Base-by-base conservation (phyloP, 2,888 invertebrate genomes). In the Arenicola marina region DNA sequence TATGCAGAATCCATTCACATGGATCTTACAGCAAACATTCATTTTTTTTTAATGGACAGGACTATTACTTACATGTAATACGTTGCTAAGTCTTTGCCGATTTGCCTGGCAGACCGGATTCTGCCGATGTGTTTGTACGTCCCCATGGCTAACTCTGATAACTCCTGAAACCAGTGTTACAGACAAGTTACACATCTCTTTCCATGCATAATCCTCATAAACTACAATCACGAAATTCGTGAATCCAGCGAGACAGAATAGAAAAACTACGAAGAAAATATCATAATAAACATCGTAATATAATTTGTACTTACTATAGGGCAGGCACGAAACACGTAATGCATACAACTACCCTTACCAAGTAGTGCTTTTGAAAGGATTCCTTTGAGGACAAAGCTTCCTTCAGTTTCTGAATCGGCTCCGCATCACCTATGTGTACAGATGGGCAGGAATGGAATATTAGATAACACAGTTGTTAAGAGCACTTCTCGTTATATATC, bases 91-190 rank as follows among this genome's bases (percentile, higher is more conserved):
- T 96, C 92, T 44, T 91, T 87, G 0, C 96, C 96, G 61, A 96
- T 92, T 53, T 92, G 87, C 46, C 94, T 88, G 0, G 96, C 95
- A 59, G 92, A 94, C 71, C 93, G 87, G 73, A 89, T 85, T 64
- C 91, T 86, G 0, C 91, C 91, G 68, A 96, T 94, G 84, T 96
- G 95, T 78, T 97, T 97, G 79, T 93, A 96, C 0, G 95, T 96
- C 57, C 95, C 94, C 89, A 96, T 95, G 0, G 96, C 94, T 67
- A 96, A 84, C 81, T 97, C 97, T 0, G 95, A 93, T 63, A 96
- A 84, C 83, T 96, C 96, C 86, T 89, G 69, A 29, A 32, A 33
- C 24, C 24, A 53, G 18, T 32, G 21, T n/a, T n/a, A n/a, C n/a
- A n/a, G n/a, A n/a, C n/a, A n/a, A n/a, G n/a, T n/a, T n/a, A n/a